Conservation (phyloP, 2,888 invertebrate species). For the Loripinus fragilis region DNA sequence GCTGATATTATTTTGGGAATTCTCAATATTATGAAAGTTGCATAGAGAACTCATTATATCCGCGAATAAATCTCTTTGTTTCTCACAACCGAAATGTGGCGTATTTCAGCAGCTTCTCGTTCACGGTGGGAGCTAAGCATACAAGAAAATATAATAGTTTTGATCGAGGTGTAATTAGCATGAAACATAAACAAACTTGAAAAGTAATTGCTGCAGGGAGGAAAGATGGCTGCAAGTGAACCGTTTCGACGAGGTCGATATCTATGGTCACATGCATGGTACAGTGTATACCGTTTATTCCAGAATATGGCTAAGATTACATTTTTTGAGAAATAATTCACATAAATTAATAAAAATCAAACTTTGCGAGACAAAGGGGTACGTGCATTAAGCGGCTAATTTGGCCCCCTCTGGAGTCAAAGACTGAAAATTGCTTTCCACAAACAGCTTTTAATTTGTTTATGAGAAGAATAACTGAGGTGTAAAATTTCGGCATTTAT, state of each 20-base stretch:
- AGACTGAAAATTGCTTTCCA: no score
- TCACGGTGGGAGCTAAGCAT: neutral
- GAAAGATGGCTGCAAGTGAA: neutral
- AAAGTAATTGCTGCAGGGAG: neutral
- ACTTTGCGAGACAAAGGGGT: no score
- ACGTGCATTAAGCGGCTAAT: no score
- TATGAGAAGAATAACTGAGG: no score
- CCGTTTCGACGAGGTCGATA: neutral
- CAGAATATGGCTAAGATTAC: no score
- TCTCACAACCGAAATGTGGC: constrained; percentile 7
- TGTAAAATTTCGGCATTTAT: no score
- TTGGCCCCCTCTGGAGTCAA: no score
- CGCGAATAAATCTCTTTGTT: neutral
- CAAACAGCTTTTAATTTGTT: no score
- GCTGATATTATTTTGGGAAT: constrained; percentile 14
- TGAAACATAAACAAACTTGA: constrained; percentile 10
- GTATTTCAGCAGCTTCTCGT: neutral
- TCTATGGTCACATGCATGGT: neutral
- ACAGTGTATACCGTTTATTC: no score
- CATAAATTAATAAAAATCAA: no score
- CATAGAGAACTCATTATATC: constrained; percentile 4
- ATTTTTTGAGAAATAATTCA: no score
- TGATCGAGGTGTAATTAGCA: constrained; percentile 7
- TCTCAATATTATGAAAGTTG: constrained; percentile 18
- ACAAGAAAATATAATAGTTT: constrained; percentile 17